These are phyloP conservation scores for Picathartes gymnocephalus DNA, from an alignment of 2,113 vertebrate species.

Conservation along the genomic window DNA sequence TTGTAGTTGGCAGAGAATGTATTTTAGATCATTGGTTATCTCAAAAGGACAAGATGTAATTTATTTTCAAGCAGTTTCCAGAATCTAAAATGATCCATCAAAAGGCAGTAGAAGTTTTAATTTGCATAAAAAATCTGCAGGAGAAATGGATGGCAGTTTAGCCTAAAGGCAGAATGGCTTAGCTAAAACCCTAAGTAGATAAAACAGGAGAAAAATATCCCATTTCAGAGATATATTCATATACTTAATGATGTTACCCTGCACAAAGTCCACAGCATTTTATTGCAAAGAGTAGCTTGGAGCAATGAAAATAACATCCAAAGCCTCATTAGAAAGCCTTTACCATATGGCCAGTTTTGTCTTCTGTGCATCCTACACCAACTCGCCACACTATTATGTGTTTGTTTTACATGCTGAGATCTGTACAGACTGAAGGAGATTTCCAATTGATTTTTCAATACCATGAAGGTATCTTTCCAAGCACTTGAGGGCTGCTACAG, in stretches of 20 bases:
- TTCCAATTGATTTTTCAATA: constrained; percentile 17
- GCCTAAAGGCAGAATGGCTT: not conserved
- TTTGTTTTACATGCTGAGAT: not conserved
- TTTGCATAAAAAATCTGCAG: not conserved
- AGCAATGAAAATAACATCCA: constrained; percentile 50
- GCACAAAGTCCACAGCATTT: constrained; percentile 16
- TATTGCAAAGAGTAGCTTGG: constrained; percentile 36
- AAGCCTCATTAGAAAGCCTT: constrained; percentile 19
- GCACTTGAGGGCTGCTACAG: not conserved
- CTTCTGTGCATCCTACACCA: not conserved
- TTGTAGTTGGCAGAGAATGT: not conserved
- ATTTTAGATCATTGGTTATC: not conserved
- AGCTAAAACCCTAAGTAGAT: not conserved
- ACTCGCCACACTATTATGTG: not conserved
- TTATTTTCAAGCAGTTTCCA: not conserved
- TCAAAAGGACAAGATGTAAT: not conserved
- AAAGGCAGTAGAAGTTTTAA: not conserved
- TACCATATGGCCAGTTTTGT: not conserved
- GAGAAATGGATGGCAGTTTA: not conserved
- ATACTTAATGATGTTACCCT: constrained; percentile 17
- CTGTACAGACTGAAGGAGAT: not conserved
- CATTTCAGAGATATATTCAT: not conserved
- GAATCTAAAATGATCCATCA: not conserved
- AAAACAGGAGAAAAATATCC: not conserved
- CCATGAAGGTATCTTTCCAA: not conserved